Conservation (phyloP, 2,113 vertebrate genomes). For the Leptobrachium leishanense region DNA sequence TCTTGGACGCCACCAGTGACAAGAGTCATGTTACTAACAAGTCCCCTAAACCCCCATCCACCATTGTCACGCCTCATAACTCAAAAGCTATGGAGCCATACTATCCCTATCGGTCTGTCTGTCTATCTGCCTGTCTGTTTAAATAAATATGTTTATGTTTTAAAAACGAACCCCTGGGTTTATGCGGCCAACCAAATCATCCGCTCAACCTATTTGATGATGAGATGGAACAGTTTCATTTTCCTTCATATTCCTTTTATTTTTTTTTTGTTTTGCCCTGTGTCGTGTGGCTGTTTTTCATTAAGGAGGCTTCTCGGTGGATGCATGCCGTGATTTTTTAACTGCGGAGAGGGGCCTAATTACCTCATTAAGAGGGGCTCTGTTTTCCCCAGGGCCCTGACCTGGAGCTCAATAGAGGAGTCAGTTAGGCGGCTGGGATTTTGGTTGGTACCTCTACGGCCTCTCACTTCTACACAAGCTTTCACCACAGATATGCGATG, state of each 20-base stretch:
- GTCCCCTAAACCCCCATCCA: no score
- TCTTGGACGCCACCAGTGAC: no score
- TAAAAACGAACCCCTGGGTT: no score
- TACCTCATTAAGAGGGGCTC: constrained; percentile 58
- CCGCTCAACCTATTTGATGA: not conserved
- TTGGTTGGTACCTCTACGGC: constrained; percentile 15
- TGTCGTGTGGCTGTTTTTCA: constrained; percentile 55
- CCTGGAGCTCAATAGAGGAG: constrained; percentile 41
- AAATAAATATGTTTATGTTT: no score
- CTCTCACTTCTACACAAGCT: constrained; percentile 13
- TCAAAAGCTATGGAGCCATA: no score
- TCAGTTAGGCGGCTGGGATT: constrained; percentile 44
- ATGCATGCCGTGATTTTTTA: constrained; percentile 54
- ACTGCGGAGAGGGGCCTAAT: constrained; percentile 52
- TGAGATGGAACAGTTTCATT: constrained; percentile 30
- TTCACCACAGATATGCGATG: not conserved
- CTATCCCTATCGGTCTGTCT: no score
- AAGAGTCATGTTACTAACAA: no score
- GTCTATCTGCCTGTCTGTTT: no score
- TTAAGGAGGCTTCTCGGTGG: constrained; percentile 58
- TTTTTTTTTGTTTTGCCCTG: not conserved
- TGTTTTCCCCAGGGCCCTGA: constrained; percentile 52
- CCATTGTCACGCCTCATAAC: no score
- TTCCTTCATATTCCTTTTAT: not conserved
- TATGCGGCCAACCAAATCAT: no score